These are phyloP conservation scores for Diachasma alloeum DNA, from an alignment of 1,140 invertebrate genomes.

Conservation along the genomic window DNA sequence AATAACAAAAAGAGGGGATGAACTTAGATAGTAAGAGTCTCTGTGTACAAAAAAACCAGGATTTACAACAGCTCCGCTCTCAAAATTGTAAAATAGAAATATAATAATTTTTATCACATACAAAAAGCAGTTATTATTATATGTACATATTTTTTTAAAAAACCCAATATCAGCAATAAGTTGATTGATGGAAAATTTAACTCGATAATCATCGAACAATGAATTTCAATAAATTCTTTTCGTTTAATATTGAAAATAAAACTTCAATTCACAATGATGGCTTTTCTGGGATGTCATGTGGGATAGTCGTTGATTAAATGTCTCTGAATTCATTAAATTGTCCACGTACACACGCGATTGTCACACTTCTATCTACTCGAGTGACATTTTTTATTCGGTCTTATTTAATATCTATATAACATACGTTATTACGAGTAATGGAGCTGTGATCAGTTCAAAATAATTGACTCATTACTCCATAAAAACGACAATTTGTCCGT, in stretches of 20 bases:
- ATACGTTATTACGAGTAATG: slow-evolving; percentile 47
- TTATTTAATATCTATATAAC: slow-evolving; percentile 49
- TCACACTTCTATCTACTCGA: slow-evolving; percentile 31
- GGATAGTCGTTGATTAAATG: background rate
- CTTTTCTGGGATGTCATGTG: background rate
- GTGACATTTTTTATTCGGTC: slow-evolving; percentile 26
- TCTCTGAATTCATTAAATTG: background rate
- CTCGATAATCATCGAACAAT: no score
- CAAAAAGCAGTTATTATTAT: slow-evolving; percentile 59
- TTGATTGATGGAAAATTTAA: background rate
- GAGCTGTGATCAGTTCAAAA: slow-evolving; percentile 47
- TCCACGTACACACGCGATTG: slow-evolving; percentile 32
- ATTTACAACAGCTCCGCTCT: slow-evolving; percentile 59
- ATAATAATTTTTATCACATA: slow-evolving; percentile 62
- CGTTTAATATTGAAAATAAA: background rate
- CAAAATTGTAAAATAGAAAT: slow-evolving; percentile 54
- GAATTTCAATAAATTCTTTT: background rate
- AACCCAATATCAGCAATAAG: slow-evolving; percentile 12
- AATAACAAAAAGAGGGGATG: slow-evolving; percentile 47
- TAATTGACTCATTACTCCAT: background rate
- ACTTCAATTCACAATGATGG: background rate
- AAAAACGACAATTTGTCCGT: slow-evolving; percentile 23
- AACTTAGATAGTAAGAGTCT: slow-evolving; percentile 45
- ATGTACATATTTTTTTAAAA: slow-evolving; percentile 50
- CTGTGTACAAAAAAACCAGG: slow-evolving; percentile 58